A percentile compares a stretch with the other conserved stretches of the same genome.
Conservation (phyloP, 2,113 vertebrate genomes). For the Ornithorhynchus anatinus region DNA sequence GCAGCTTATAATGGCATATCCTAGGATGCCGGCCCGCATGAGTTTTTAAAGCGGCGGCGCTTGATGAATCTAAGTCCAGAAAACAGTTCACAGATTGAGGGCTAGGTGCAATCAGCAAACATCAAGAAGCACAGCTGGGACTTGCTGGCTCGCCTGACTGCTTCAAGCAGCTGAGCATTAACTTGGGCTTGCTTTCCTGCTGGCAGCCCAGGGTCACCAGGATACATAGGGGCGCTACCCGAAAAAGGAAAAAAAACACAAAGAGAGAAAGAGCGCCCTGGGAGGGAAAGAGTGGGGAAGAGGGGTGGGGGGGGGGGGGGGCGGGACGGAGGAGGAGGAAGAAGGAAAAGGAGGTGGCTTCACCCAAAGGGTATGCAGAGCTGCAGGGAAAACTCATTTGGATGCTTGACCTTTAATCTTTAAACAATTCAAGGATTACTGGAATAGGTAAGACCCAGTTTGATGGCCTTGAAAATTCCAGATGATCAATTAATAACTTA, state of each 20-base stretch:
- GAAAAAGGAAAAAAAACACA: not conserved
- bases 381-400: constrained; percentile 17
- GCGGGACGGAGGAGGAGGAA: accelerated
- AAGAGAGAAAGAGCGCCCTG: accelerated
- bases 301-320: accelerated
- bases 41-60: constrained; percentile 72
- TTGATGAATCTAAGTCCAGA: constrained; percentile 77
- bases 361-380: not conserved
- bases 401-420: constrained; percentile 13
- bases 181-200: constrained; percentile 66
- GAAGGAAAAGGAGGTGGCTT: accelerated
- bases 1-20: constrained; percentile 80
- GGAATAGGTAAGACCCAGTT: not conserved
- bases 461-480: too few species aligned
- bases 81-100: constrained; percentile 78
- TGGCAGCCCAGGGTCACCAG: constrained; percentile 62
- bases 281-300: too few species aligned
- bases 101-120: constrained; percentile 74
- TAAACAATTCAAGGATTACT: not conserved
- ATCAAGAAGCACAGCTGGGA: constrained; percentile 76
- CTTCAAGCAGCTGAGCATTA: constrained; percentile 72
- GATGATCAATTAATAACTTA: too few species aligned
- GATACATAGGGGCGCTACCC: constrained; percentile 50
- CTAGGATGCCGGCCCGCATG: constrained; percentile 75
- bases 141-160: constrained; percentile 70